Base-by-base conservation (phyloP, 2,797 vertebrate genomes). In the Chaetodon trifasciatus region DNA sequence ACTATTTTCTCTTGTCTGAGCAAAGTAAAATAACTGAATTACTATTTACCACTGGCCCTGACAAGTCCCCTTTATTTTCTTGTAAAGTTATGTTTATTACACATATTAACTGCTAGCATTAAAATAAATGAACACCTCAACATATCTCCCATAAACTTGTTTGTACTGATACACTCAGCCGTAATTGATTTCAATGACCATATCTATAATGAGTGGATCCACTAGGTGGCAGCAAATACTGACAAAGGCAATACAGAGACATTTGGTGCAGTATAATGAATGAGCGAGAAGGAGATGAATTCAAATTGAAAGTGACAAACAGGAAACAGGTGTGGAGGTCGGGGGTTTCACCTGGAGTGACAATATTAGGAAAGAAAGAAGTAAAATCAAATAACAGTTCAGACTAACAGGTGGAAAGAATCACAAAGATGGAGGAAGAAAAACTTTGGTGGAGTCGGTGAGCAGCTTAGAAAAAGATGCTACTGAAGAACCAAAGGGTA, bases 201-300 rank as follows among this genome's bases (percentile, higher is more conserved):
- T 32, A 60, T 46, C 50, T 52, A 7, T 52, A 7, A 47, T 13
- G 2, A 40, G 24, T 11, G 7, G 0, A 24, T 60, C 91, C 94
- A 91, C 91, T 86, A 93, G 94, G 81, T 86, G 94, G 93, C 90
- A 93, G 89, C 90, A 92, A 76, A 91, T 21, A 55, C 77, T 58
- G 46, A 67, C 35, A 69, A 55, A 13, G 47, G 40, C 4, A 32
- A 40, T 17, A 46, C 4, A 2, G 42, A 24, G 19, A n/a, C 24
- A 35, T 4, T 1, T 2, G 24, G 7, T n/a, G 6, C 4, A 5
- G 5, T 53, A 10, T 6, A 28, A 46, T n/a, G 46, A 66, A 53
- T 53, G 12, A 64, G 35, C 0, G 64, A 52, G 40, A 15, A 28
- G 52, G 42, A 67, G 46, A 42, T 58, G 76, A 78, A 89, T 74